A percentile compares a stretch with the other conserved stretches of the same genome.
Conservation (phyloP, 2,797 vertebrate genomes). For the Centropyge bicolor region DNA sequence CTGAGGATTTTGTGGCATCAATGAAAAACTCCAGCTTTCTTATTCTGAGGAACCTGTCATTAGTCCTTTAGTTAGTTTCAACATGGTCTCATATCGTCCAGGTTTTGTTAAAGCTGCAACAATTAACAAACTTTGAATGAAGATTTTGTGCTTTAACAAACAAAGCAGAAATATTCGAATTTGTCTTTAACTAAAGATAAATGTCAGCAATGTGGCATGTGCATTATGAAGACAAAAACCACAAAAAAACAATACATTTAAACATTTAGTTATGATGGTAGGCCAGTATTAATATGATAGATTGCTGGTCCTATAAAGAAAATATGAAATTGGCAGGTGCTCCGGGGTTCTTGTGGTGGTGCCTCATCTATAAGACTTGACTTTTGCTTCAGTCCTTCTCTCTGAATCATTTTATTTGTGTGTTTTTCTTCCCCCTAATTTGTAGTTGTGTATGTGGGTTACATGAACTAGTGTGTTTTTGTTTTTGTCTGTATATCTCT, state of each 20-base stretch:
- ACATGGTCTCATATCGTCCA: not conserved
- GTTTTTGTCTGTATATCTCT: conserved; percentile 50
- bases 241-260: not conserved
- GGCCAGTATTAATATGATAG: conserved; percentile 6
- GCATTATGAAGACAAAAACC: not conserved
- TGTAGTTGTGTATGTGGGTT: conserved; percentile 42
- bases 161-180: not conserved
- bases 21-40: not conserved
- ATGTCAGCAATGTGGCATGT: not conserved
- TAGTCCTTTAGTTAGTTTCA: conserved; percentile 10
- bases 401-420: conserved; percentile 56
- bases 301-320: conserved; percentile 1
- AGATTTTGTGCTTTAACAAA: not conserved
- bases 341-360: conserved; percentile 74
- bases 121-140: not conserved
- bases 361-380: conserved; percentile 53
- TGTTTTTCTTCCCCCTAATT: conserved; percentile 39
- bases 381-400: conserved; percentile 37
- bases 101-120: not conserved
- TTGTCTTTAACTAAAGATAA: not conserved
- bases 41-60: not conserved
- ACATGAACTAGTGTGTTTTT: conserved; percentile 25
- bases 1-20: not conserved
- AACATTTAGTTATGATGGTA: not conserved
- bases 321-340: conserved; percentile 46